A percentile compares a stretch with the other conserved stretches of the same genome.
Conservation (phyloP, 2,888 invertebrate genomes). For the Phyllotreta striolata region DNA sequence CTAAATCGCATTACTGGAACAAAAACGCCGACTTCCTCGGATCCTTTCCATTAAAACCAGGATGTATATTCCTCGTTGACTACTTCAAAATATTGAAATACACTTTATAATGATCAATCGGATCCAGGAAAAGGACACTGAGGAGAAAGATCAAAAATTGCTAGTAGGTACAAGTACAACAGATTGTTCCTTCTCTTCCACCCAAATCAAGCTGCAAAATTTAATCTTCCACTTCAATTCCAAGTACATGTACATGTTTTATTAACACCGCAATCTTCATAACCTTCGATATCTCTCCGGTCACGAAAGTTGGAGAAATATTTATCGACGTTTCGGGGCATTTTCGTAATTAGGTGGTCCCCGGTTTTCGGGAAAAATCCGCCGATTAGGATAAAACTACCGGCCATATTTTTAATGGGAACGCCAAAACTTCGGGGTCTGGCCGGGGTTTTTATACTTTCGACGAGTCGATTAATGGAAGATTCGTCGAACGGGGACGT, state of each 20-base stretch:
- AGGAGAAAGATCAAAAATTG: too few relatives aligned
- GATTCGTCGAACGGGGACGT: slow-evolving; percentile 1
- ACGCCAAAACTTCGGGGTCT: slow-evolving; percentile 1
- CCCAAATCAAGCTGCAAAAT: too few relatives aligned
- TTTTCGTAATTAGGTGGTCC: slow-evolving; percentile 12
- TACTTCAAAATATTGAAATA: slow-evolving; percentile 1
- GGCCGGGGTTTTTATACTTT: slow-evolving; percentile 1
- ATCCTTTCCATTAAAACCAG: slow-evolving; percentile 43
- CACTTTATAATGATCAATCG: neutral
- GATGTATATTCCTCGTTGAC: slow-evolving; percentile 19
- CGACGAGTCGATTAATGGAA: slow-evolving; percentile 9
- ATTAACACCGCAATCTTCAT: neutral
- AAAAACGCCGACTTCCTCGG: slow-evolving; percentile 40
- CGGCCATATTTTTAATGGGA: slow-evolving; percentile 13
- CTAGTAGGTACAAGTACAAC: too few relatives aligned
- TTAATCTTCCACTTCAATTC: neutral
- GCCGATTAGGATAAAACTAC: slow-evolving; percentile 14
- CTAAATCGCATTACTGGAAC: slow-evolving; percentile 47
- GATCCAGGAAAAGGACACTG: neutral
- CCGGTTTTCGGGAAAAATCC: slow-evolving; percentile 8
- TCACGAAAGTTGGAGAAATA: slow-evolving; percentile 7
- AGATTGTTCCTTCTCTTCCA: too few relatives aligned
- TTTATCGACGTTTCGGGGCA: slow-evolving; percentile 2
- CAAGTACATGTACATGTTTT: neutral
- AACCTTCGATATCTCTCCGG: neutral